These are phyloP conservation scores for Therioaphis trifolii DNA, from an alignment of 2,888 invertebrate species.

Conservation along the genomic window DNA sequence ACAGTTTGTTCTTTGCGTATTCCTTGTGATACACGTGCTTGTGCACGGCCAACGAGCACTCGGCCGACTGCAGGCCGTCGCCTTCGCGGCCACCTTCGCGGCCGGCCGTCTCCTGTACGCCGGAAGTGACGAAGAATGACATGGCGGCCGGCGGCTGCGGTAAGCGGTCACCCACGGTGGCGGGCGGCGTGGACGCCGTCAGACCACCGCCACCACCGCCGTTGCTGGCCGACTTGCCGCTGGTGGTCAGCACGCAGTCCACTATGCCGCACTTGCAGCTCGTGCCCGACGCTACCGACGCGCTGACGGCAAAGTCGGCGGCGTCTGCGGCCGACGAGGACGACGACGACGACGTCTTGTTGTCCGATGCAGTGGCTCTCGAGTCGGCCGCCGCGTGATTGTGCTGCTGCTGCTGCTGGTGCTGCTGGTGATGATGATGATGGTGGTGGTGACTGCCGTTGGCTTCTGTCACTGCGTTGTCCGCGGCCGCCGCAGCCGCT, in stretches of 20 bases:
- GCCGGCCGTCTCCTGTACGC: constrained; percentile 69
- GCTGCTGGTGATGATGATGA: too few relatives aligned
- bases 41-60: constrained; percentile 65
- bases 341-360: constrained; percentile 51
- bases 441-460: constrained; percentile 67
- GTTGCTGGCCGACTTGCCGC: constrained; percentile 69
- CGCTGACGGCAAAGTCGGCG: constrained; percentile 64
- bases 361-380: background rate
- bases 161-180: constrained; percentile 55
- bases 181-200: constrained; percentile 65
- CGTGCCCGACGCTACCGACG: constrained; percentile 64
- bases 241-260: constrained; percentile 71
- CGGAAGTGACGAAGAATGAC: constrained; percentile 65
- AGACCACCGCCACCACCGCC: background rate
- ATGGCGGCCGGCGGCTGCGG: constrained; percentile 57
- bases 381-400: constrained; percentile 37
- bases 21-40: constrained; percentile 61
- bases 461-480: constrained; percentile 69
- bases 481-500: constrained; percentile 48
- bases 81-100: too few relatives aligned
- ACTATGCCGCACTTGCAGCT: constrained; percentile 71
- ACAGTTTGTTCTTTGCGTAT: constrained; percentile 72
- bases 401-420: too few relatives aligned
- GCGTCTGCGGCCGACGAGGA: constrained; percentile 61
- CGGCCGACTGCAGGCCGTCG: constrained; percentile 67